Conservation (phyloP, 2,888 invertebrate genomes). For the Psylliodes chrysocephalus region DNA sequence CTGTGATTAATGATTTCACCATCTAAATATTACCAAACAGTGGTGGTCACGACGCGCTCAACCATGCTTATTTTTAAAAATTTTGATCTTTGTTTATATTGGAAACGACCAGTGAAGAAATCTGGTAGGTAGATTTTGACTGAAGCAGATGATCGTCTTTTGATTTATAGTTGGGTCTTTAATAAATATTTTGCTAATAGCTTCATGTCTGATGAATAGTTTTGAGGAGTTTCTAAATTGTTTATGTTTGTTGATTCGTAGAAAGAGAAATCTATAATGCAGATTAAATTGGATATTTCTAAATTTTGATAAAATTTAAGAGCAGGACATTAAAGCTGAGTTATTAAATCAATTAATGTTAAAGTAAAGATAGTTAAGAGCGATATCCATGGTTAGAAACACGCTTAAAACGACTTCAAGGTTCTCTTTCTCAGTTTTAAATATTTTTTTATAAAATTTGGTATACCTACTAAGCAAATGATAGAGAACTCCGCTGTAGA, state of each 20-base stretch:
- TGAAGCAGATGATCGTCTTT: constrained; percentile 4
- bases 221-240: not conserved
- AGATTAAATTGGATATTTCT: too few relatives aligned
- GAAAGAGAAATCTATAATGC: not conserved
- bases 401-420: too few relatives aligned
- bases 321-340: too few relatives aligned
- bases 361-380: too few relatives aligned
- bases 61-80: constrained; percentile 30
- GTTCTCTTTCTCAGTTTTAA: too few relatives aligned
- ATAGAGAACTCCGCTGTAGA: too few relatives aligned
- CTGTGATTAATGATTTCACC: constrained; percentile 43
- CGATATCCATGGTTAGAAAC: too few relatives aligned
- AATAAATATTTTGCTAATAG: constrained; percentile 2
- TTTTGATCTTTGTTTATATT: constrained; percentile 32
- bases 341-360: too few relatives aligned
- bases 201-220: not conserved
- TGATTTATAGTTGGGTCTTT: not conserved
- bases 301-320: too few relatives aligned
- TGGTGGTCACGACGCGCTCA: constrained; percentile 34
- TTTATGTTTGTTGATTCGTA: not conserved
- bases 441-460: too few relatives aligned
- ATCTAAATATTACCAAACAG: constrained; percentile 43
- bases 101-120: constrained; percentile 19
- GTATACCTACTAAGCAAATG: too few relatives aligned
- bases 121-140: not conserved